Conservation (phyloP, 2,888 invertebrate genomes). For the Halocaridina rubra region DNA sequence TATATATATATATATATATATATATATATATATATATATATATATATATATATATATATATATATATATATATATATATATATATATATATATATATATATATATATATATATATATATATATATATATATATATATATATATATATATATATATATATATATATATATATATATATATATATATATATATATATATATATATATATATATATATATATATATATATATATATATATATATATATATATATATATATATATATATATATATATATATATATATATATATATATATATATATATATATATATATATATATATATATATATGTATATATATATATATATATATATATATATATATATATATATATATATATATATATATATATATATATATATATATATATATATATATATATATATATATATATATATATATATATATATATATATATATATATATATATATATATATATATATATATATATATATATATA, state of each 20-base stretch:
- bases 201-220: neutral
- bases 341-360: neutral
- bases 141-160: neutral
- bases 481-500: neutral
- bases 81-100: neutral
- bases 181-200: conserved; percentile 2
- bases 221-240: neutral
- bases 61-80: neutral
- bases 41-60: neutral
- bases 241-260: neutral
- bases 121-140: conserved; percentile 11
- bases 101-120: neutral
- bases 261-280: neutral
- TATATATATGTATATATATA: neutral
- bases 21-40: neutral
- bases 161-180: neutral
- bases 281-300: conserved; percentile 6
- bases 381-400: neutral
- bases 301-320: conserved; percentile 14
- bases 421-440: neutral
- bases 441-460: neutral
- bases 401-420: neutral
- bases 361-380: conserved; percentile 6
- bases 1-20: neutral
- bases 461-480: neutral